A percentile compares a stretch with the other conserved stretches of the same genome.
These are phyloP conservation scores for Athene cunicularia DNA, from an alignment of 2,113 vertebrate species.

Conservation along the genomic window DNA sequence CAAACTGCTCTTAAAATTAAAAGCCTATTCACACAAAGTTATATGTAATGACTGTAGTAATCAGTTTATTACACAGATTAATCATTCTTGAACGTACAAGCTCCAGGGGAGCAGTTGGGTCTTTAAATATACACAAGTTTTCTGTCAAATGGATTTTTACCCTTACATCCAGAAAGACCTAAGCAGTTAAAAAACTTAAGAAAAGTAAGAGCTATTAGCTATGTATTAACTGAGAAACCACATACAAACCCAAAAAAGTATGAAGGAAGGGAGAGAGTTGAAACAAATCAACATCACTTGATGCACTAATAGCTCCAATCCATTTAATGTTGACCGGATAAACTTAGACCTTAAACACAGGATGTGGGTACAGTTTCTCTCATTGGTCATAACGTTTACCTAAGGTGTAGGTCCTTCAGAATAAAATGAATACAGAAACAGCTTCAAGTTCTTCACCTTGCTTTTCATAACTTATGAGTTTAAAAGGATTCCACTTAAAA, in stretches of 20 bases:
- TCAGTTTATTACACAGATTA: conserved; percentile 99
- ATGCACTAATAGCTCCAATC: conserved; percentile 87
- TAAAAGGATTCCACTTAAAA: conserved; percentile 81
- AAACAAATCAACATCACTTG: conserved; percentile 81
- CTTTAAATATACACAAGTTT: conserved; percentile 99
- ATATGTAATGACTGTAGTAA: conserved; percentile 90
- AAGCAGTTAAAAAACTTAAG: conserved; percentile 90
- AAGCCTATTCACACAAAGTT: conserved; percentile 83
- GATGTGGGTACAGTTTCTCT: conserved; percentile 76
- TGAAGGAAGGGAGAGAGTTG: conserved; percentile 71
- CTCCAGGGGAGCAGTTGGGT: conserved; percentile 96
- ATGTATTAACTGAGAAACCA: conserved; percentile 94
- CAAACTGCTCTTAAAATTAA: conserved; percentile 75
- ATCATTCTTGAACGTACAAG: conserved; percentile 97
- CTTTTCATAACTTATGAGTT: conserved; percentile 85
- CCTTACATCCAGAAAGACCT: conserved; percentile 95
- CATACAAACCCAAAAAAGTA: conserved; percentile 86
- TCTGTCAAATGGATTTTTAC: conserved; percentile 93
- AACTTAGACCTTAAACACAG: conserved; percentile 79
- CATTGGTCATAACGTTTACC: conserved; percentile 78
- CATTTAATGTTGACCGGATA: conserved; percentile 70
- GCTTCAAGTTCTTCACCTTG: conserved; percentile 82
- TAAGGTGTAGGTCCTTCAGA: conserved; percentile 85
- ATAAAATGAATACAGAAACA: conserved; percentile 84
- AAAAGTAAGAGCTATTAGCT: conserved; percentile 96